Conservation (phyloP, 2,113 vertebrate genomes). For the Spheniscus mendiculus region DNA sequence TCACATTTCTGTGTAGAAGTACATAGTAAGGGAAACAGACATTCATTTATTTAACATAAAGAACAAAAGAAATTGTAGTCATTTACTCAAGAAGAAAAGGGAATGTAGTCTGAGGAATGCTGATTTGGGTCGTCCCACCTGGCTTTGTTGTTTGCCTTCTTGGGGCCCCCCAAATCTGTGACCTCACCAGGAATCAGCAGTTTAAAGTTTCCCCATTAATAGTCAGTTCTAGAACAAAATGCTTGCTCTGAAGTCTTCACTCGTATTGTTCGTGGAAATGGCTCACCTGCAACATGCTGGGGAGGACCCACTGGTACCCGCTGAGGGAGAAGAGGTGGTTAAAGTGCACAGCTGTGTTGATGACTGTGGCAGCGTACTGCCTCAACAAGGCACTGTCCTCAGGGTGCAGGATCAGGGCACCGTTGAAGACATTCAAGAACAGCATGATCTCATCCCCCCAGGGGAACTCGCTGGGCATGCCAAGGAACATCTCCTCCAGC, state of each 20-base stretch:
- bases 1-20: neutral
- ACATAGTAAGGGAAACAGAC: neutral
- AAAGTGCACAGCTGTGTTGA: conserved; percentile 97
- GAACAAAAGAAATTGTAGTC: neutral
- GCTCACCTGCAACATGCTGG: conserved; percentile 94
- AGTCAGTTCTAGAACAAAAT: neutral
- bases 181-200: neutral
- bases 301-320: conserved; percentile 98
- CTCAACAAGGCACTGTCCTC: conserved; percentile 95
- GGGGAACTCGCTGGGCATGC: conserved; percentile 98
- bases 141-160: neutral
- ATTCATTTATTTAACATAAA: neutral
- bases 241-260: fast-evolving
- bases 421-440: conserved; percentile 96
- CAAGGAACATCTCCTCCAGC: conserved; percentile 98
- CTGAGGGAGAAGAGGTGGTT: conserved; percentile 99
- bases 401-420: conserved; percentile 93
- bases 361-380: conserved; percentile 94
- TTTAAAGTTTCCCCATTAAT: neutral
- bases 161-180: neutral
- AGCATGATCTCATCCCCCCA: conserved; percentile 99
- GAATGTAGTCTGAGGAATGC: neutral
- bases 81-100: neutral
- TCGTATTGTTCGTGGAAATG: fast-evolving
- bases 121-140: neutral